Evolutionary conservation across 2,888 invertebrate species (phyloP).

Genomic region (Metacarcinus magister): DNA sequence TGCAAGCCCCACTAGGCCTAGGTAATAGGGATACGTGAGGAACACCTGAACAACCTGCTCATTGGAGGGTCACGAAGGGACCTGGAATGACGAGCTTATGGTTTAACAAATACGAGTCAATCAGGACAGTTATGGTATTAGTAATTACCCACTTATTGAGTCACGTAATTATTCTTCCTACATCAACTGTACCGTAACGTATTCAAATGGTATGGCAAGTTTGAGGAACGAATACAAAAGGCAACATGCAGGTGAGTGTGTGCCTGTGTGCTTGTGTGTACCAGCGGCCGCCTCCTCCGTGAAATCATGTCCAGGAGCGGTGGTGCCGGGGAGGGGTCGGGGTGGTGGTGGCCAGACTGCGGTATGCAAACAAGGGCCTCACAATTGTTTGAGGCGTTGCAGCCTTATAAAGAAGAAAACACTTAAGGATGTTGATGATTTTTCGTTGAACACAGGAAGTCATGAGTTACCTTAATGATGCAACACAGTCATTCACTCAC

Average conservation of each 20-base stretch:
- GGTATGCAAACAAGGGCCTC: conserved; percentile 37
- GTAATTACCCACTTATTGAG: too few species aligned
- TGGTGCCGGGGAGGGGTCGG: not conserved
- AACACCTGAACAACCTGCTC: too few species aligned
- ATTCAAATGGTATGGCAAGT: too few species aligned
- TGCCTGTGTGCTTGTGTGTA: not conserved
- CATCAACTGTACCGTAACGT: too few species aligned
- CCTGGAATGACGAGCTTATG: too few species aligned
- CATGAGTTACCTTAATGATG: not conserved
- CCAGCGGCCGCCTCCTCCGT: not conserved
- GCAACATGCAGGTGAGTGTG: not conserved
- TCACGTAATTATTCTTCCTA: too few species aligned
- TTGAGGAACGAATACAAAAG: not conserved
- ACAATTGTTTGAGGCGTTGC: conserved; percentile 22
- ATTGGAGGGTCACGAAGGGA: too few species aligned
- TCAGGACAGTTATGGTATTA: too few species aligned
- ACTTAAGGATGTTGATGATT: not conserved
- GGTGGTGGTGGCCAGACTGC: not conserved
- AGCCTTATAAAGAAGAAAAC: not conserved
- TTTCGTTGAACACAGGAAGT: not conserved
- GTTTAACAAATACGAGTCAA: too few species aligned
- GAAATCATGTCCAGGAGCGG: not conserved
- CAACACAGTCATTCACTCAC: not conserved
- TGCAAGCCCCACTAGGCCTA: too few species aligned
- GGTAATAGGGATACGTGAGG: too few species aligned